These are phyloP conservation scores for Tinea trinotella DNA, from an alignment of 2,888 invertebrate genomes.

Conservation along the genomic window DNA sequence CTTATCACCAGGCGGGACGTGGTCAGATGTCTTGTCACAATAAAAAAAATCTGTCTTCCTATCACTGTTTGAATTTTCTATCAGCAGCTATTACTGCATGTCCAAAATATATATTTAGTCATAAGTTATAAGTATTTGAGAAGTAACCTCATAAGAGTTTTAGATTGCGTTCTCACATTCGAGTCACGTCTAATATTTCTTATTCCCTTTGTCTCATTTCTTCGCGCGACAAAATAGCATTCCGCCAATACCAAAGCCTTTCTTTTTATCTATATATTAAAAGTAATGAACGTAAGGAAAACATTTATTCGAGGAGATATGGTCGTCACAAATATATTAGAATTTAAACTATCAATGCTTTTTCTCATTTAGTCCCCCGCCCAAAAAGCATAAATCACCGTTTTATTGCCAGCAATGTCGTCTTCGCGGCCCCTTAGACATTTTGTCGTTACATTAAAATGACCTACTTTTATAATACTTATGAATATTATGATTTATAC, in stretches of 20 bases:
- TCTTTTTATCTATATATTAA: neutral
- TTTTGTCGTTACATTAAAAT: neutral
- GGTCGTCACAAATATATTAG: neutral
- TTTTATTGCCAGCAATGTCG: neutral
- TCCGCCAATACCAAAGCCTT: constrained; percentile 1
- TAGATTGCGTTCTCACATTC: constrained; percentile 33
- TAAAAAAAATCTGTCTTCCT: no score
- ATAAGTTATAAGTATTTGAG: neutral
- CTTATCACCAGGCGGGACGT: no score
- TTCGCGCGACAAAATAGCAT: constrained; percentile 54
- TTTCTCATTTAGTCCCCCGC: neutral
- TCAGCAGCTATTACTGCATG: no score
- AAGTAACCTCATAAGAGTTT: neutral
- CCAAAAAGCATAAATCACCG: neutral
- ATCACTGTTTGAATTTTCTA: no score
- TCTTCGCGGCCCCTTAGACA: neutral
- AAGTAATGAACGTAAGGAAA: neutral
- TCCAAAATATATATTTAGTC: no score
- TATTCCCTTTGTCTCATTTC: constrained; percentile 68
- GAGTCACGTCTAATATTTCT: constrained; percentile 69
- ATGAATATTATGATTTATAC: neutral
- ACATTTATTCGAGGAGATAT: neutral
- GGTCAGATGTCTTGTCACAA: no score
- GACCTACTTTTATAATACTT: neutral
- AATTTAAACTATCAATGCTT: neutral